Conservation (phyloP, 1,140 invertebrate species). For the Papilio glaucus region DNA sequence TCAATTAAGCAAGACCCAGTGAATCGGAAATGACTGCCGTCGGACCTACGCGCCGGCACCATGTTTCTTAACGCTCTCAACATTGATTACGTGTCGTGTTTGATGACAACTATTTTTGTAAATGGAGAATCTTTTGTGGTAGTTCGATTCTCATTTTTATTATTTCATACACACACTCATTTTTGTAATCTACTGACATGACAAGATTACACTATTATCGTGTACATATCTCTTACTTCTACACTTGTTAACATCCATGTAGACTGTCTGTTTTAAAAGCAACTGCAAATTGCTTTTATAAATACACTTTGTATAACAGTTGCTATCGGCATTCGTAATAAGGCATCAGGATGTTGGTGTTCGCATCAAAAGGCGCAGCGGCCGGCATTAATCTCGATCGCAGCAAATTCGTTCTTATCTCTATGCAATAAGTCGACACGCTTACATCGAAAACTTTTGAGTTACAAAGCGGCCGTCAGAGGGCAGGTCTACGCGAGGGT, state of each 20-base stretch:
- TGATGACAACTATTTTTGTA: not conserved
- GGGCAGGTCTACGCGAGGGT: conserved; percentile 17
- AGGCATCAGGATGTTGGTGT: not conserved
- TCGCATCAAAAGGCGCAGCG: conserved; percentile 43
- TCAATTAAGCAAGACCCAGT: conserved; percentile 46
- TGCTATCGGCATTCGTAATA: conserved; percentile 23
- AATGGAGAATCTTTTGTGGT: no score
- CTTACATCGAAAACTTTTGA: conserved; percentile 4
- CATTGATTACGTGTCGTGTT: conserved; percentile 31
- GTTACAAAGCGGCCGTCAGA: conserved; percentile 13
- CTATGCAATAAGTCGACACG: conserved; percentile 21
- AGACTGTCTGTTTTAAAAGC: no score
- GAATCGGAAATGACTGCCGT: conserved; percentile 42
- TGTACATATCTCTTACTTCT: no score
- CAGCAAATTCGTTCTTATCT: conserved; percentile 33
- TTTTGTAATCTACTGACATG: no score
- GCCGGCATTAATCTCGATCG: conserved; percentile 29
- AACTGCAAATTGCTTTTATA: no score
- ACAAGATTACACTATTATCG: no score
- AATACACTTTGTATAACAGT: no score
- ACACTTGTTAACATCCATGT: no score
- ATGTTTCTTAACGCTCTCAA: not conserved
- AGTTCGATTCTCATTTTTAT: no score
- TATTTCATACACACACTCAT: no score
- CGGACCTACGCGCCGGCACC: conserved; percentile 36